Base-by-base conservation (phyloP, 2,888 invertebrate genomes). In the Cyclophora punctaria region DNA sequence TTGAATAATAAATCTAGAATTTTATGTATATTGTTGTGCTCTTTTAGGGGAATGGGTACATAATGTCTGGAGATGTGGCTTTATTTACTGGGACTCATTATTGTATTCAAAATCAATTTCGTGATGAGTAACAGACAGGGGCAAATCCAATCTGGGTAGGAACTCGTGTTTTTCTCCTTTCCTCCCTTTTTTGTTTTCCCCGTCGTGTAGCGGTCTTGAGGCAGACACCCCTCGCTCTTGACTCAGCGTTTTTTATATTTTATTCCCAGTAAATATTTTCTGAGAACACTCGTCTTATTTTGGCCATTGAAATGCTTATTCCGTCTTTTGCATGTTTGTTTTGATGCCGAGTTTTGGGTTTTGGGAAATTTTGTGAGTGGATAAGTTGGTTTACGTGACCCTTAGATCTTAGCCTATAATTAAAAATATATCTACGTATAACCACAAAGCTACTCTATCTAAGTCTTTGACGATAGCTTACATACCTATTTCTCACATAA, bases 211-310 rank as follows among this genome's bases (percentile, higher is more conserved):
- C 80, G 86, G 83, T 84, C 82, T 83, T 83, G 80, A 73, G 78
- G 79, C 76, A 82, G 83, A 82, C 86, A 80, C 85, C 84, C 85
- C 81, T 80, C 72, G 79, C 83, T 82, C 84, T 85, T 83, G 82
- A 85, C 71, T 85, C 85, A 78, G 83, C 87, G 73, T 76, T 83
- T 76, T 83, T 80, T 78, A 79, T 78, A 73, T 85, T 85, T 85
- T 84, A 84, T 83, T 84, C 80, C 80, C 79, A 74, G 85, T 86
- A 86, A 86, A 87, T 84, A 86, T 86, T 86, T 86, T 81, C 69
- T 73, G 71, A 77, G 78, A 72, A 71, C 71, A 65, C 63, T 70
- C 65, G 63, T 72, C 71, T 73, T 77, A 80, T 79, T 44, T 44
- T 34, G 44, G 34, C 20, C 34, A 44, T 20, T 44, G 37, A 7